Evolutionary conservation across 2,888 invertebrate species (phyloP).

Genomic region (Monoplex corrugatus): DNA sequence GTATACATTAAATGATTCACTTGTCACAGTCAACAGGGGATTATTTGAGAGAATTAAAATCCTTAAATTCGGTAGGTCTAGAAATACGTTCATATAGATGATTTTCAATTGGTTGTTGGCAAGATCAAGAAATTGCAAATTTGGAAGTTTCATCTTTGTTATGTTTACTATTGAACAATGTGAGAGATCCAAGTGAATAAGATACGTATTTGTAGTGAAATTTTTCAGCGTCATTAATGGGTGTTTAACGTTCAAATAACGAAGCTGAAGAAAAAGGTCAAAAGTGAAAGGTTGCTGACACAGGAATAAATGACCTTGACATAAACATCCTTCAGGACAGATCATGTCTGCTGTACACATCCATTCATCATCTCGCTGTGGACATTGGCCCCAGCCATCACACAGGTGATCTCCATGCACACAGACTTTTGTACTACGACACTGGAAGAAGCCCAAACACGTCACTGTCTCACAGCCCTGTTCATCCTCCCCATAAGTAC

Average conservation of each 20-base stretch:
- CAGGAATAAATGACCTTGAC: neutral
- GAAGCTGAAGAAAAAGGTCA: neutral
- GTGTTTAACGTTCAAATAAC: neutral
- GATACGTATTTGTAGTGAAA: neutral
- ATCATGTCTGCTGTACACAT: neutral
- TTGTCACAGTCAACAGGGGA: neutral
- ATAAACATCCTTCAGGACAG: neutral
- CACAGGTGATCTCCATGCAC: slow-evolving; percentile 1
- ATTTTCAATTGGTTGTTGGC: neutral
- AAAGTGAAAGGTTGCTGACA: neutral
- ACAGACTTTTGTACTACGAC: neutral
- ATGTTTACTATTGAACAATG: neutral
- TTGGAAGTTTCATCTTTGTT: neutral
- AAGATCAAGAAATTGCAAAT: neutral
- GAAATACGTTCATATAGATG: neutral
- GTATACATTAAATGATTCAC: neutral
- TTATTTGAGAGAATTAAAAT: neutral
- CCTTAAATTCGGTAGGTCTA: neutral
- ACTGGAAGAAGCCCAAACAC: neutral
- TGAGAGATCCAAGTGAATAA: neutral
- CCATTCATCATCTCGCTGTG: slow-evolving; percentile 7
- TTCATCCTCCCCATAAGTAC: neutral
- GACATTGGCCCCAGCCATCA: slow-evolving; percentile 21
- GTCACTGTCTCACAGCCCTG: neutral
- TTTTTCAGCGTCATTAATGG: neutral